phyloP scores from a whole-genome alignment of 2,888 invertebrate species.

The Parelbella ahira region DNA sequence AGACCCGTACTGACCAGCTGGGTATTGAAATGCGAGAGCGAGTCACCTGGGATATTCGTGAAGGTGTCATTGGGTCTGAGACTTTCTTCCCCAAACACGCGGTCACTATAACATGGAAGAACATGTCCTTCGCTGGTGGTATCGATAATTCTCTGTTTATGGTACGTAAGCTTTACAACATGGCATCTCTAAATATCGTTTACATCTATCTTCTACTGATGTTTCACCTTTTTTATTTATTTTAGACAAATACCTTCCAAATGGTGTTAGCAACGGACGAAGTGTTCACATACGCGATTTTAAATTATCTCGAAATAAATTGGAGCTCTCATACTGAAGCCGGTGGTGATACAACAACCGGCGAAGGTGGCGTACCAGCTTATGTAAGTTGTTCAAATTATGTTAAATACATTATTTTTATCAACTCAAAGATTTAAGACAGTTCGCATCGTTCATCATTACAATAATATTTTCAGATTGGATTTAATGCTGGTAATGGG shows the following conservation, averaged over 20 bases:
- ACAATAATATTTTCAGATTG: constrained; percentile 90
- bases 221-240: constrained; percentile 32
- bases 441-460: too few relatives aligned
- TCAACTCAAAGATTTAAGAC: too few relatives aligned
- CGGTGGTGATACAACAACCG: constrained; percentile 91
- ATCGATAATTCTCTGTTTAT: constrained; percentile 87
- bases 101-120: constrained; percentile 96
- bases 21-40: constrained; percentile 93
- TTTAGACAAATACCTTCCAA: constrained; percentile 97
- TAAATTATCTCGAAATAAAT: constrained; percentile 94
- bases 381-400: constrained; percentile 89
- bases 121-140: constrained; percentile 95
- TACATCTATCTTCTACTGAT: too few relatives aligned
- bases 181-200: too few relatives aligned
- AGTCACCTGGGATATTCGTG: constrained; percentile 92
- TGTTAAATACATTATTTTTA: too few relatives aligned
- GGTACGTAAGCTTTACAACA: constrained; percentile 70
- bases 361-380: constrained; percentile 93
- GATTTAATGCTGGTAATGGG: constrained; percentile 98
- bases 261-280: constrained; percentile 95
- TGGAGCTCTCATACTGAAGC: constrained; percentile 97
- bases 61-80: constrained; percentile 94
- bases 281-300: constrained; percentile 95
- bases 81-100: constrained; percentile 95
- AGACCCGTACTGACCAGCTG: constrained; percentile 88